Conservation (phyloP, 2,113 vertebrate species). For the Macaca mulatta region DNA sequence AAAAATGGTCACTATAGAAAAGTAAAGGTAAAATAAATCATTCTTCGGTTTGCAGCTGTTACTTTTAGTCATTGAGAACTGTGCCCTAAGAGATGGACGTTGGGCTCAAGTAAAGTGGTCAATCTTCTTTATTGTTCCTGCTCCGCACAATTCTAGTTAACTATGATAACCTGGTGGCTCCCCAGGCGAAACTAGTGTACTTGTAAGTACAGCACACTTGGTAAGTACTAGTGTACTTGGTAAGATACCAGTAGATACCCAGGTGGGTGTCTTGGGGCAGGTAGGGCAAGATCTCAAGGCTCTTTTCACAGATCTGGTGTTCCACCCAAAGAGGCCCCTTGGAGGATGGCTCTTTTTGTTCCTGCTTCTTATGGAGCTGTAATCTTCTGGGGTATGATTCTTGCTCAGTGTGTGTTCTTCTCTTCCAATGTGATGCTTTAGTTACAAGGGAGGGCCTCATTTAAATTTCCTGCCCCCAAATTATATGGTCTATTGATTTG, state of each 20-base stretch:
- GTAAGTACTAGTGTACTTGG: background rate
- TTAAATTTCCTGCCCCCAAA: background rate
- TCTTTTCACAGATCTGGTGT: background rate
- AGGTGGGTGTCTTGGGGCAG: background rate
- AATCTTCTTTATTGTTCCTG: background rate
- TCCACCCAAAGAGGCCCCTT: background rate
- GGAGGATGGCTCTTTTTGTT: background rate
- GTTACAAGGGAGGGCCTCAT: background rate
- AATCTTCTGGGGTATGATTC: background rate
- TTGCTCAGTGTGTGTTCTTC: background rate
- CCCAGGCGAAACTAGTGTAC: background rate
- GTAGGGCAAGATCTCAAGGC: background rate
- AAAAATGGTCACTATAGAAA: background rate
- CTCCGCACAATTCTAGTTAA: background rate
- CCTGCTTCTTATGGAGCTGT: background rate
- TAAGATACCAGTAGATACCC: background rate
- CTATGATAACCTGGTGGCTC: background rate
- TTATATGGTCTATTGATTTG: background rate
- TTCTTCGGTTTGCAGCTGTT: background rate
- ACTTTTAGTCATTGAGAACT: background rate
- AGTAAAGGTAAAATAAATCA: background rate
- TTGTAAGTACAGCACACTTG: too few species aligned
- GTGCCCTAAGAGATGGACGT: background rate
- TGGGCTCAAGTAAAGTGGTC: background rate
- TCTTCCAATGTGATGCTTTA: background rate